These are phyloP conservation scores for Sarcophaga peregrina DNA, from an alignment of 1,140 invertebrate species.

Conservation along the genomic window DNA sequence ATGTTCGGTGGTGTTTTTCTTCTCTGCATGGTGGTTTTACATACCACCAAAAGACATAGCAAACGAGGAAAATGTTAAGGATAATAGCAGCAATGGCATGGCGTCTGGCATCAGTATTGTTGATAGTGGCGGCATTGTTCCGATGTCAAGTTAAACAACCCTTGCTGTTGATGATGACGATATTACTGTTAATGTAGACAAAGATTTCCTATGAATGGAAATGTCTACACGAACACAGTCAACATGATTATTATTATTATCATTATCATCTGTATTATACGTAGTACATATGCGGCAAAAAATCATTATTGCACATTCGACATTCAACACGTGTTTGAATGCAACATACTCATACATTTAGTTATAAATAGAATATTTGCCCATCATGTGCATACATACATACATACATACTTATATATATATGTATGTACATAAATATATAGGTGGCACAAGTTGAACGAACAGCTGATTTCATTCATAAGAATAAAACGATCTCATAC, in stretches of 20 bases:
- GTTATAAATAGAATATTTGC: too few species aligned
- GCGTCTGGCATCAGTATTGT: conserved; percentile 7
- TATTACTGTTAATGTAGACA: neutral
- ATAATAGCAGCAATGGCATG: neutral
- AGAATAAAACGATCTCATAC: conserved; percentile 17
- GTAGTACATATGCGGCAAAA: too few species aligned
- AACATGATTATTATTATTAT: neutral
- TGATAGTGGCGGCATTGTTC: conserved; percentile 4
- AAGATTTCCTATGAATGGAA: too few species aligned
- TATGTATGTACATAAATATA: too few species aligned
- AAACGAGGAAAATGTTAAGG: neutral
- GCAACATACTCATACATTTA: neutral
- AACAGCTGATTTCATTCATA: conserved; percentile 39
- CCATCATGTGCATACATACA: too few species aligned
- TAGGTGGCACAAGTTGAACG: neutral
- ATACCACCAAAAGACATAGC: conserved; percentile 68
- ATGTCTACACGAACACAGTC: neutral
- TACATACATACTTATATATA: too few species aligned
- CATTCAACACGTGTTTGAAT: neutral
- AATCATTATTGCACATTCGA: neutral
- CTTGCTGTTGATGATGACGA: neutral
- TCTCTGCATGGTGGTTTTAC: conserved; percentile 78
- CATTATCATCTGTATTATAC: neutral
- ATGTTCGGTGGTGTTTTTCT: conserved; percentile 75
- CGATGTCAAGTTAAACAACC: conserved; percentile 24